Evolutionary conservation across 2,797 vertebrate species (phyloP), one percentile per base, ranked within the genome.

Genomic region (Poeciliopsis gracilis): DNA sequence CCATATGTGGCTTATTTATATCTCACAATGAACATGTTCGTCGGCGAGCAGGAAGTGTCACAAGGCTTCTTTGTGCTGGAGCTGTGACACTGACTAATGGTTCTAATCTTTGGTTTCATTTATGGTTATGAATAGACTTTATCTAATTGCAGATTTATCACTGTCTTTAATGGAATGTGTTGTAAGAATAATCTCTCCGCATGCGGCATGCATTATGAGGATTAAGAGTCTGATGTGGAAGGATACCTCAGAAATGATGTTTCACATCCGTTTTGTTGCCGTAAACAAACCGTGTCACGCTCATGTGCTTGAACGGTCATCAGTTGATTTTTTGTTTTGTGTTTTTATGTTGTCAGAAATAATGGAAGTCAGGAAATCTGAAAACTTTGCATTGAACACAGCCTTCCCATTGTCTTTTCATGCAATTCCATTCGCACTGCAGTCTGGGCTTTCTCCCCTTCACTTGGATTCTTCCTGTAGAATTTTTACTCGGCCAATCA

Each of bases 61-160:
- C 86, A 73, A 47, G 78, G 57, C 18, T 30, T 45, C 75, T 79
- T 69, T 66, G 78, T 30, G 30, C 80, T 38, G 45, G 28, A 12
- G 69, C 84, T 33, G 70, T 51, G 91, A 93, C 93, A 92, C 76
- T 90, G 93, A 94, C 74, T 41, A 87, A 94, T 88, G 89, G 81
- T 11, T 77, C 83, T 84, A 86, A 88, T 90, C 87, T 91, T 87
- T 86, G 79, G 55, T 28, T 87, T 92, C 73, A 92, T 92, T 91
- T 89, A 80, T 70, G 81, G 87, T 93, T 91, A 89, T 85, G 84
- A 94, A 94, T 91, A 93, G 92, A 92, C 80, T 71, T 75, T 78
- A 71, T 82, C 18, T 89, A 93, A 94, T 92, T 91, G 86, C 41
- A 85, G 87, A 92, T 94, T 90, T 84, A 86, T 94, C 94, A 92